phyloP scores from a whole-genome alignment of 2,113 vertebrate genomes.

The human (Homo sapiens) region GRCh38 chr19:4652501-4653000 shows the following conservation, averaged over 20 bases:
- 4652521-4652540: neutral
- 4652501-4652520: neutral
- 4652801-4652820: neutral
- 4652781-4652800: neutral
- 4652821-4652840: neutral
- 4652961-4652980: neutral
- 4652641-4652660: fast-evolving
- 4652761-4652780: fast-evolving
- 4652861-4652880: fast-evolving
- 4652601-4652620: neutral
- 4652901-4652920: neutral
- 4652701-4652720: fast-evolving
- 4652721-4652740: no score
- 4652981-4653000: neutral
- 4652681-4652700: neutral
- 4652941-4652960: neutral
- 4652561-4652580: neutral
- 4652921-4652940: neutral
- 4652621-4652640: neutral
- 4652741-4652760: neutral
- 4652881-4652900: neutral
- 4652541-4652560: neutral
- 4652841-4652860: no score
- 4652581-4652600: neutral
- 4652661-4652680: neutral